Evolutionary conservation across 2,888 invertebrate species (phyloP).

Genomic region (Ophion costatus): DNA sequence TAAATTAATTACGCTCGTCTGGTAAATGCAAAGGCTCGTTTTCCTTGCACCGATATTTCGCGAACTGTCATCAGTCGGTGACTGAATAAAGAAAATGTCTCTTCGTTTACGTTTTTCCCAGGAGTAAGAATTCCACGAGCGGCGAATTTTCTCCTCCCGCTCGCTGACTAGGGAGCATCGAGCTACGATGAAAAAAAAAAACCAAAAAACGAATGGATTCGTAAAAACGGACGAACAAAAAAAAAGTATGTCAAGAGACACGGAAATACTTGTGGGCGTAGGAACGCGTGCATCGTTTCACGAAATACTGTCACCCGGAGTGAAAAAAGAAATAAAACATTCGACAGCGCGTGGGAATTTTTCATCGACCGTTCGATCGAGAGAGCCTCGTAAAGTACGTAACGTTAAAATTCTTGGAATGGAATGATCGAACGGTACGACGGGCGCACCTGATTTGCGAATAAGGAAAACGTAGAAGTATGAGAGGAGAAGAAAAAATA

Average conservation of each 20-base stretch:
- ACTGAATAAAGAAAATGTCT: background rate
- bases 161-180: background rate
- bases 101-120: background rate
- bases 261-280: constrained; percentile 50
- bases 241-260: constrained; percentile 6
- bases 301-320: constrained; percentile 47
- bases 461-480: constrained; percentile 3
- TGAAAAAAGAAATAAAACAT: constrained; percentile 1
- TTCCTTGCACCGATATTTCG: constrained; percentile 51
- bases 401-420: background rate
- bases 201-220: background rate
- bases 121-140: background rate
- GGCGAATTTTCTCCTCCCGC: background rate
- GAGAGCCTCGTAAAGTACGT: constrained; percentile 14
- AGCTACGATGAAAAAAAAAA: background rate
- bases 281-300: constrained; percentile 45
- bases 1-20: constrained; percentile 31
- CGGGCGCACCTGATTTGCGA: background rate
- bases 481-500: background rate
- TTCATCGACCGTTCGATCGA: constrained; percentile 19
- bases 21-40: constrained; percentile 21
- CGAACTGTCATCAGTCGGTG: constrained; percentile 7
- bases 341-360: constrained; percentile 11
- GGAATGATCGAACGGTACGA: background rate
- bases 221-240: constrained; percentile 31